A percentile compares a stretch with the other conserved stretches of the same genome.
These are phyloP conservation scores for Zele albiditarsus DNA, from an alignment of 2,888 invertebrate species.

Conservation along the genomic window DNA sequence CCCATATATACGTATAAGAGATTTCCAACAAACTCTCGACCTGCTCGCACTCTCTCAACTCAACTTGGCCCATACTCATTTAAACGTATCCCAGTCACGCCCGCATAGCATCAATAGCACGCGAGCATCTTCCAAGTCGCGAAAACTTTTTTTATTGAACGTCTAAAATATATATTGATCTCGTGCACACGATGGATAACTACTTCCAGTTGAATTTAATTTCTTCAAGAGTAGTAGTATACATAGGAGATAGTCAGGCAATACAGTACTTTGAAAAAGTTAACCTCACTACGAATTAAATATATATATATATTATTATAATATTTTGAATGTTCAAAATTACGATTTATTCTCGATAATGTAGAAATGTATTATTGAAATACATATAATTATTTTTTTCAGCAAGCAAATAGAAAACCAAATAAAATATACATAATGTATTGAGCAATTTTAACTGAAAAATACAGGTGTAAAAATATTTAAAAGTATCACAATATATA, in stretches of 20 bases:
- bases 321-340: no score
- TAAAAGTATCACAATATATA: no score
- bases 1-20: not conserved
- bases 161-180: constrained; percentile 14
- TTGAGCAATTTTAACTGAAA: no score
- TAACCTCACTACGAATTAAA: no score
- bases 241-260: not conserved
- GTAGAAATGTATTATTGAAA: no score
- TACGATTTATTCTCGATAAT: no score
- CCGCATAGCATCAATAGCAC: constrained; percentile 24
- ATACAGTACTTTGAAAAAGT: no score
- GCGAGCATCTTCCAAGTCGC: constrained; percentile 26
- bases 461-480: no score
- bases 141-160: constrained; percentile 36
- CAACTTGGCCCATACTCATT: constrained; percentile 6
- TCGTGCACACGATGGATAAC: constrained; percentile 3
- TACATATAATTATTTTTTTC: no score
- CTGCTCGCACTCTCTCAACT: constrained; percentile 1
- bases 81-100: constrained; percentile 33
- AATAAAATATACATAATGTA: no score
- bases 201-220: not conserved
- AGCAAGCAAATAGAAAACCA: no score
- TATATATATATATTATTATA: no score
- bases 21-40: constrained; percentile 1
- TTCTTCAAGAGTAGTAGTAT: not conserved